Evolutionary conservation across 2,888 invertebrate species (phyloP).

Genomic region (Reticulitermes lucifugus): DNA sequence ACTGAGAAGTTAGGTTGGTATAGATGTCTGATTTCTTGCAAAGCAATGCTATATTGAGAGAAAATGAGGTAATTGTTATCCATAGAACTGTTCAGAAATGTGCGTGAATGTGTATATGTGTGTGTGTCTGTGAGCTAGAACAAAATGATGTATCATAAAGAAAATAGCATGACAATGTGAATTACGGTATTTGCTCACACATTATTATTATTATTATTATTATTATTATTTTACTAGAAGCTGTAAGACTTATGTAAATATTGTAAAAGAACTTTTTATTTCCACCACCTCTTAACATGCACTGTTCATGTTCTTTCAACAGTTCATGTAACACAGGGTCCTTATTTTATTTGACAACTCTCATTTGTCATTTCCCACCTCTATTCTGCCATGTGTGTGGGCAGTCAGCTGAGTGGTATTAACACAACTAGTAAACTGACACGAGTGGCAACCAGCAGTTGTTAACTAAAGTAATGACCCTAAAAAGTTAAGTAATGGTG

Average conservation of each 20-base stretch:
- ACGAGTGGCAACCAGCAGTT: no score
- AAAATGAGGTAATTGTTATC: neutral
- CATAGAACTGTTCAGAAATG: neutral
- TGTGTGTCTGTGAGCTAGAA: neutral
- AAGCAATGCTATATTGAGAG: neutral
- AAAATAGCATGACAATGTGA: neutral
- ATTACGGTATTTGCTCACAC: conserved; percentile 20
- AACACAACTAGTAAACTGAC: no score
- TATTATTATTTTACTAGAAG: neutral
- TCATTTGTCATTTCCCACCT: no score
- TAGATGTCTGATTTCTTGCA: neutral
- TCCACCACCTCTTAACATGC: neutral
- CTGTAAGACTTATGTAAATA: conserved; percentile 14
- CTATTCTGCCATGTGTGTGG: no score
- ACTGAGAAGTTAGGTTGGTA: no score
- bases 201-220: no score
- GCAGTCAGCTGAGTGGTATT: no score
- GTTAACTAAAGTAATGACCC: no score
- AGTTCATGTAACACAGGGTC: no score
- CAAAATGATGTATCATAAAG: neutral
- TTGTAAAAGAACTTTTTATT: conserved; percentile 12
- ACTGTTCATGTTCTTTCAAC: neutral
- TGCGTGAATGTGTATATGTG: neutral
- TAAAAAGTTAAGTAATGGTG: neutral
- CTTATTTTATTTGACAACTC: no score